A percentile compares a stretch with the other conserved stretches of the same genome.
These are phyloP conservation scores for Bombyx mandarina DNA, from an alignment of 1,140 invertebrate genomes.

Conservation along the genomic window DNA sequence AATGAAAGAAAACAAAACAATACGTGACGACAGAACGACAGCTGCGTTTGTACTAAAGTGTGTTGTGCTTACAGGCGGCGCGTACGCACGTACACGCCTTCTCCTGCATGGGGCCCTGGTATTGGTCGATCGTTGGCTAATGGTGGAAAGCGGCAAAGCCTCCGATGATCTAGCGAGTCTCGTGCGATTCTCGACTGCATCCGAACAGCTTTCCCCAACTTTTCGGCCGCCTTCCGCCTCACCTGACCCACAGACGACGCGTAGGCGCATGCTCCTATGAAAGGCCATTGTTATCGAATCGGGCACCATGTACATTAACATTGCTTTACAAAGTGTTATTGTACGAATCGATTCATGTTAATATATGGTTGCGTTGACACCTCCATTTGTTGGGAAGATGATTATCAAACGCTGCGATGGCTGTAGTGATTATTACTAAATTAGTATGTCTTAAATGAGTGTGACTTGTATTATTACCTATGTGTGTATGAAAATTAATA, in stretches of 20 bases:
- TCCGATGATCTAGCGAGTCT: slow-evolving; percentile 18
- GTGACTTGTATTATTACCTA: too few species aligned
- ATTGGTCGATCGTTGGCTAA: slow-evolving; percentile 47
- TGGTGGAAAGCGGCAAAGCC: slow-evolving; percentile 41
- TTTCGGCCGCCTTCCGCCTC: slow-evolving; percentile 40
- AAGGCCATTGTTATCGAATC: slow-evolving; percentile 15
- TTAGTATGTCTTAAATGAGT: too few species aligned
- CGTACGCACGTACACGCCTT: slow-evolving; percentile 52
- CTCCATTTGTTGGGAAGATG: neutral
- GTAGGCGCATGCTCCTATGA: slow-evolving; percentile 11
- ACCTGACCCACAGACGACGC: slow-evolving; percentile 25
- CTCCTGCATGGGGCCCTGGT: slow-evolving; percentile 7
- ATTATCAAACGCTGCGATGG: neutral
- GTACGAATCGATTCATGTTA: slow-evolving; percentile 32
- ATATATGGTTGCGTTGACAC: slow-evolving; percentile 20
- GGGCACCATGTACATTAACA: slow-evolving; percentile 1
- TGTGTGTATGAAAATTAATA: too few species aligned
- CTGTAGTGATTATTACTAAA: neutral
- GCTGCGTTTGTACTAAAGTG: slow-evolving; percentile 52
- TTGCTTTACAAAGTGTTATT: slow-evolving; percentile 10
- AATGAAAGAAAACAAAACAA: slow-evolving; percentile 10
- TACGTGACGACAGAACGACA: slow-evolving; percentile 46
- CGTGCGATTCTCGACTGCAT: slow-evolving; percentile 13
- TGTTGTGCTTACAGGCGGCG: slow-evolving; percentile 41
- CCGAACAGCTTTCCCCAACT: slow-evolving; percentile 31